Conservation (phyloP, 2,888 invertebrate species). For the Osmoderma eremita region DNA sequence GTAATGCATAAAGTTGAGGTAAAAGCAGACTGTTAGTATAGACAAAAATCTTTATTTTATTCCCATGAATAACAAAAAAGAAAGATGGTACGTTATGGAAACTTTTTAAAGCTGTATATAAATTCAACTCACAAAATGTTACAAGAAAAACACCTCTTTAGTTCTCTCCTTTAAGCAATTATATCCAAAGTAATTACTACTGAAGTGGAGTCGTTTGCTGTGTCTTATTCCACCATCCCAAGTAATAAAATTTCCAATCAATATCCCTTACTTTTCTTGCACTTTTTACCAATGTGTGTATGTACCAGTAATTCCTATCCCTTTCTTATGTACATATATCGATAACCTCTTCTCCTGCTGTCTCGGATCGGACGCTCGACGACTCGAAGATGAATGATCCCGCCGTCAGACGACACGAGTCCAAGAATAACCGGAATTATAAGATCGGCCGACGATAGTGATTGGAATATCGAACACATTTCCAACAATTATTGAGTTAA, state of each 20-base stretch:
- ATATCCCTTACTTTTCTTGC: neutral
- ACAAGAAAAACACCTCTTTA: too few relatives aligned
- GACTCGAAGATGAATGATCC: constrained; percentile 29
- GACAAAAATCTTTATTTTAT: too few relatives aligned
- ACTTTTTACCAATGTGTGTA: neutral
- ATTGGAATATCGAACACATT: constrained; percentile 32
- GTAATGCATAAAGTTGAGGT: too few relatives aligned
- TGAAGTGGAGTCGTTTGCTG: too few relatives aligned
- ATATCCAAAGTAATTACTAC: too few relatives aligned
- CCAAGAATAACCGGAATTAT: neutral
- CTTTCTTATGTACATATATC: constrained; percentile 5
- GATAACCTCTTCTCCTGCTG: constrained; percentile 10
- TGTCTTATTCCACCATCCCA: too few relatives aligned
- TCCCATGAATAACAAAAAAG: too few relatives aligned
- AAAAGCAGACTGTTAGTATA: too few relatives aligned
- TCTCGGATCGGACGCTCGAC: constrained; percentile 4
- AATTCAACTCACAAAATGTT: too few relatives aligned
- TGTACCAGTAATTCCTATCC: neutral
- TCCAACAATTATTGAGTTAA: constrained; percentile 32
- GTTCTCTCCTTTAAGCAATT: too few relatives aligned
- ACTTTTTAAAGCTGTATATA: too few relatives aligned
- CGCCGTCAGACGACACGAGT: constrained; percentile 1
- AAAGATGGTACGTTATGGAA: too few relatives aligned
- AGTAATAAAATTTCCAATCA: constrained; percentile 16
- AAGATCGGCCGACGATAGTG: constrained; percentile 2